Conservation (phyloP, 2,113 vertebrate genomes). For the Oreochromis aureus region DNA sequence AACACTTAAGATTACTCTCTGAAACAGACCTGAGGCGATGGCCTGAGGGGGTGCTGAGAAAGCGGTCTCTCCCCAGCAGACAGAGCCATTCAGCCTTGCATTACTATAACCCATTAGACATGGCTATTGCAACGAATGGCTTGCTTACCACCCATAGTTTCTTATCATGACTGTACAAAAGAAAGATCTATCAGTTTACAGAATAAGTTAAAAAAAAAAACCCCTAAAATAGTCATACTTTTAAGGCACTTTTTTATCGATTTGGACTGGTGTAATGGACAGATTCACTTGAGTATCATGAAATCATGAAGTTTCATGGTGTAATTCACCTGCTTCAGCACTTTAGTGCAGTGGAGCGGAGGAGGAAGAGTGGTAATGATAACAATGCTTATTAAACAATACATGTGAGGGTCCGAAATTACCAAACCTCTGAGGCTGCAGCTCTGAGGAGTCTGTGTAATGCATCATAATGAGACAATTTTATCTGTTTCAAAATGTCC, state of each 20-base stretch:
- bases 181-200: slow-evolving; percentile 26
- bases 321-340: slow-evolving; percentile 57
- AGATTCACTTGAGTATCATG: background rate
- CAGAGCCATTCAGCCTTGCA: slow-evolving; percentile 45
- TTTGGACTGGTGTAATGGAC: slow-evolving; percentile 14
- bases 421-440: slow-evolving; percentile 27
- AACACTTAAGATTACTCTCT: slow-evolving; percentile 51
- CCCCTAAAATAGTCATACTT: slow-evolving; percentile 27
- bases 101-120: slow-evolving; percentile 62
- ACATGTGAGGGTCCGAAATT: slow-evolving; percentile 28
- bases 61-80: slow-evolving; percentile 40
- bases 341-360: slow-evolving; percentile 27
- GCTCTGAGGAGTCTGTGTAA: slow-evolving; percentile 29
- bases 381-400: slow-evolving; percentile 54
- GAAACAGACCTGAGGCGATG: slow-evolving; percentile 57
- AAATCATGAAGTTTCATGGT: background rate
- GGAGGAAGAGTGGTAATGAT: slow-evolving; percentile 38
- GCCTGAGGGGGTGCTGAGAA: slow-evolving; percentile 56
- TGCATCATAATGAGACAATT: slow-evolving; percentile 43
- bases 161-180: slow-evolving; percentile 29
- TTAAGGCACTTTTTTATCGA: slow-evolving; percentile 30
- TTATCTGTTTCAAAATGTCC: slow-evolving; percentile 34
- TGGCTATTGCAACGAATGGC: slow-evolving; percentile 44
- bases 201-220: background rate
- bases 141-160: slow-evolving; percentile 32